phyloP scores from a whole-genome alignment of 35 echinoderm and acorn worm genomes.

The Stichopus chloronotus region DNA sequence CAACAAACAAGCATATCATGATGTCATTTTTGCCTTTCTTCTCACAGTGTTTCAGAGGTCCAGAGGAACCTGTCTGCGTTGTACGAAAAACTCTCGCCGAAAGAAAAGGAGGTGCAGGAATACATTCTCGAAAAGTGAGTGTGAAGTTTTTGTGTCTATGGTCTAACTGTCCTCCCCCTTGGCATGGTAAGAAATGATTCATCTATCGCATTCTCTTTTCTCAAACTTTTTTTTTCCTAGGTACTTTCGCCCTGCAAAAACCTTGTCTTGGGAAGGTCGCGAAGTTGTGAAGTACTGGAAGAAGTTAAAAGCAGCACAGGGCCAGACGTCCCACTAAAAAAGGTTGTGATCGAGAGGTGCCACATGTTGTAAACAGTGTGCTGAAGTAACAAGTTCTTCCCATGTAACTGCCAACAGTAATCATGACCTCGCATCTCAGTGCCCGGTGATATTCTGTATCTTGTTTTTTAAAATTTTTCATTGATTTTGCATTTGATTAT shows the following conservation, averaged over 20 bases:
- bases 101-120: conserved; percentile 61
- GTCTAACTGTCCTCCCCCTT: not conserved
- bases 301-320: conserved; percentile 50
- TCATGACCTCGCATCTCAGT: no score
- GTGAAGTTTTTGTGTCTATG: not conserved
- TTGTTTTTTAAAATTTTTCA: no score
- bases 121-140: conserved; percentile 60
- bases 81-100: conserved; percentile 24
- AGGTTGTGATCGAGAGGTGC: no score
- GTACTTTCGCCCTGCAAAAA: conserved; percentile 22
- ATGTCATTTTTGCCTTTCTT: not conserved
- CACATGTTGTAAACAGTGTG: no score
- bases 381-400: no score
- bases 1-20: conserved; percentile 1
- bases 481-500: no score
- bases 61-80: conserved; percentile 40
- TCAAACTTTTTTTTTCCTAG: conserved; percentile 27
- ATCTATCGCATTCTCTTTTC: not conserved
- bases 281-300: conserved; percentile 67
- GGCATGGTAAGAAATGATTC: no score
- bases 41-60: conserved; percentile 36
- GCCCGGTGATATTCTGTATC: no score
- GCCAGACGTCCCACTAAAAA: not conserved
- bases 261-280: conserved; percentile 58
- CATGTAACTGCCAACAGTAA: no score